These are phyloP conservation scores for Epinotia brunnichana DNA, from an alignment of 2,888 invertebrate genomes.

Conservation along the genomic window DNA sequence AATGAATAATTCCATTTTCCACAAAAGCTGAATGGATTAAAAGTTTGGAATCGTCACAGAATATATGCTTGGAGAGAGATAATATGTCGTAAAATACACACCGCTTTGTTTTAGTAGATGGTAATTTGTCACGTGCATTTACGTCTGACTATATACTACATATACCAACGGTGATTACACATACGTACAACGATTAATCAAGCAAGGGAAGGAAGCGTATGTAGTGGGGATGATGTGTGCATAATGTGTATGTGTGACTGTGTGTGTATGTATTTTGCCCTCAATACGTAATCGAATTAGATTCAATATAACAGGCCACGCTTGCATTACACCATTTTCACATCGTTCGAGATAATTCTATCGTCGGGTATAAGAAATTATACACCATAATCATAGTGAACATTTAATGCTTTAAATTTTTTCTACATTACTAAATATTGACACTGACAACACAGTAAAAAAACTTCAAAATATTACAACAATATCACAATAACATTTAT, in stretches of 20 bases:
- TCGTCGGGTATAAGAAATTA: conserved; percentile 14
- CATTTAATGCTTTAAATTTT: conserved; percentile 32
- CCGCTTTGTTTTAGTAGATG: neutral
- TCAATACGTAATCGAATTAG: neutral
- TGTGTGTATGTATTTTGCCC: conserved; percentile 14
- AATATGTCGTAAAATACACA: neutral
- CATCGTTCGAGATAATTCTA: neutral
- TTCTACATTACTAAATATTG: conserved; percentile 7
- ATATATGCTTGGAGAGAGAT: neutral
- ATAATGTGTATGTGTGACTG: neutral
- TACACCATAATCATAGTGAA: conserved; percentile 21
- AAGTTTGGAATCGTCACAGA: neutral
- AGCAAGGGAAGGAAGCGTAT: conserved; percentile 30
- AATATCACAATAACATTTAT: conserved; percentile 31
- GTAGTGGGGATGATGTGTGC: conserved; percentile 30
- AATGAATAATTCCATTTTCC: no score
- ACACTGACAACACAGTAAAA: conserved; percentile 1
- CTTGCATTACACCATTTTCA: conserved; percentile 14
- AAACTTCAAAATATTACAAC: conserved; percentile 9
- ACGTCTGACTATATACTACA: neutral
- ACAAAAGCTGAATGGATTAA: no score
- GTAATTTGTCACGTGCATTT: neutral
- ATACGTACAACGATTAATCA: conserved; percentile 20
- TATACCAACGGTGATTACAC: neutral
- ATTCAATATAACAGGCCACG: conserved; percentile 4